Conservation (phyloP, 2,113 vertebrate species). For the Euleptes europaea region DNA sequence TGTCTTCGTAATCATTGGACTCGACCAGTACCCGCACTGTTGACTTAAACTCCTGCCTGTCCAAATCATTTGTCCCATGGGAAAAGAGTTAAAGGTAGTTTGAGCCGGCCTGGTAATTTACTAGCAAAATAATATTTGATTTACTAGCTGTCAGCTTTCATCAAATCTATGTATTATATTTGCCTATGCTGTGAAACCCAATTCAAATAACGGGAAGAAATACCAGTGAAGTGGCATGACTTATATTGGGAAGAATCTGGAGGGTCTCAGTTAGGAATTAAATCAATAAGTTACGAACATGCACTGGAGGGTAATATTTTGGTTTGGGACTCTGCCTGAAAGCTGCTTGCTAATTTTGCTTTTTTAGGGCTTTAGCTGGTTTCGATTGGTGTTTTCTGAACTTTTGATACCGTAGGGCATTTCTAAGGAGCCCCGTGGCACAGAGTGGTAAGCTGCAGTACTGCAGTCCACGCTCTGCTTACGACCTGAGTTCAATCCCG, state of each 20-base stretch:
- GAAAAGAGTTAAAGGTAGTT: slow-evolving; percentile 70
- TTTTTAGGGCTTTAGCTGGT: slow-evolving; percentile 36
- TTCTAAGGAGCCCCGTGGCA: no score
- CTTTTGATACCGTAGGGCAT: background rate
- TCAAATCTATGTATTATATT: slow-evolving; percentile 55
- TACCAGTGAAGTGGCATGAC: slow-evolving; percentile 42
- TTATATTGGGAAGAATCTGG: slow-evolving; percentile 56
- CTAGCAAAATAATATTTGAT: slow-evolving; percentile 71
- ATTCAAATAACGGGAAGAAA: slow-evolving; percentile 52
- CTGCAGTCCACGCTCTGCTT: no score
- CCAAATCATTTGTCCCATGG: slow-evolving; percentile 65
- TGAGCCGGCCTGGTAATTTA: slow-evolving; percentile 58
- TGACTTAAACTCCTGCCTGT: slow-evolving; percentile 67
- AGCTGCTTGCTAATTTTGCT: slow-evolving; percentile 21
- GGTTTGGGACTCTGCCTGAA: background rate
- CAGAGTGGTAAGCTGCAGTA: no score
- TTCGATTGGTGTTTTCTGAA: slow-evolving; percentile 4
- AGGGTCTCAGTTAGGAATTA: slow-evolving; percentile 51
- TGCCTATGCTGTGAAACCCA: slow-evolving; percentile 58
- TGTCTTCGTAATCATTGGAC: slow-evolving; percentile 57
- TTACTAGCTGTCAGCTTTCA: slow-evolving; percentile 73
- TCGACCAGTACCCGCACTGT: slow-evolving; percentile 61
- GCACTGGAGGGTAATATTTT: slow-evolving; percentile 40
- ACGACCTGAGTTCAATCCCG: no score
- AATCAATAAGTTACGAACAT: slow-evolving; percentile 48